Evolutionary conservation across 2,113 vertebrate genomes (phyloP), one percentile per base, ranked within the genome.

Genomic region (Lepidothrix coronata): DNA sequence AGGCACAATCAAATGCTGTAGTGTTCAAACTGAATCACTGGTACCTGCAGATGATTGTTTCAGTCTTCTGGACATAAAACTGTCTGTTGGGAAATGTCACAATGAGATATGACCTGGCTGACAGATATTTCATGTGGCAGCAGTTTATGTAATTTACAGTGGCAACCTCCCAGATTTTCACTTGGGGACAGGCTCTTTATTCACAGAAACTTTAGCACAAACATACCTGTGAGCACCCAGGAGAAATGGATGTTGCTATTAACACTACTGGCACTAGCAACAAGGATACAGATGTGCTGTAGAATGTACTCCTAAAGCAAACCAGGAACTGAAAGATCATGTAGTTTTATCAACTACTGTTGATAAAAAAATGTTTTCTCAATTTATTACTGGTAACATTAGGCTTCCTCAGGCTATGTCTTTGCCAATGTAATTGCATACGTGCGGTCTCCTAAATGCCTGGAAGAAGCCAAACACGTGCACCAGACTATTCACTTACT

Each of bases 401-500:
- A 62, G 12, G 4, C 25, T 73, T 75, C 51, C 35, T 87, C 55
- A 57, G 72, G 14, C 33, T 12, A 7, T 48, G 16, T 37, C 57
- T 65, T 46, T 88, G 57, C 37, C 70, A 54, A n/a, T 0, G 0
- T 43, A 67, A 63, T 9, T 61, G 12, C 25, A 33, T 5, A 8
- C 6, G 49, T 82, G 54, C 5, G 3, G 39, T 63, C 75, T 74
- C 58, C 16, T 54, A 33, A 65, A 44, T 17, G 20, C 35, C 59
- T 72, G 35, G 35, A 91, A 81, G 61, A 80, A 81, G 70, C 25
- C 54, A 57, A 81, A 55, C 27, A 35, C 11, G 23, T 18, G 35
- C 21, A 54, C 5, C 4, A 49, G 24, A 73, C 51, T 15, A 5
- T 65, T 62, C 28, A 99, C 99, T 99, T 98, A 99, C 99, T 99